Conservation (phyloP, 2,797 vertebrate genomes). For the Synanceia verrucosa region DNA sequence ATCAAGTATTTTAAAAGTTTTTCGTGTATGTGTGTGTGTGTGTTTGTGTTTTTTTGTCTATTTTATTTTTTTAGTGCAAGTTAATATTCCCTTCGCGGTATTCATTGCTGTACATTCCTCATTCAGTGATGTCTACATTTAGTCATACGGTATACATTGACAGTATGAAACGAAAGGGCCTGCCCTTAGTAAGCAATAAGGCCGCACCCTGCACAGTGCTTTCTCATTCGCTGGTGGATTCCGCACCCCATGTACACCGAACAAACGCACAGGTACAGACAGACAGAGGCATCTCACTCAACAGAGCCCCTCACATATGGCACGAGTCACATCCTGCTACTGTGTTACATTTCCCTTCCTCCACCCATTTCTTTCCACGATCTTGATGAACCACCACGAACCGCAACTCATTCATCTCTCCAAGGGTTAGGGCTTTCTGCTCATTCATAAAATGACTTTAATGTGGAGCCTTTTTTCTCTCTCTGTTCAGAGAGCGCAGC, state of each 20-base stretch:
- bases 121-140: conserved; percentile 99
- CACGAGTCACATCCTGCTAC: conserved; percentile 81
- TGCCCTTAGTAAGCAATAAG: conserved; percentile 95
- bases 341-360: conserved; percentile 70
- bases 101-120: conserved; percentile 99
- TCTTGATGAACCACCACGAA: conserved; percentile 26
- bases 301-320: conserved; percentile 79
- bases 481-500: conserved; percentile 80
- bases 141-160: conserved; percentile 83
- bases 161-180: conserved; percentile 91
- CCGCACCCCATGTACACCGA: conserved; percentile 83
- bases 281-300: conserved; percentile 66
- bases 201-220: conserved; percentile 98
- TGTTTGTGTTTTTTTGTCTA: conserved; percentile 51
- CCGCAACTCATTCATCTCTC: conserved; percentile 35
- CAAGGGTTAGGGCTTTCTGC: conserved; percentile 63
- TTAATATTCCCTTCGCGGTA: conserved; percentile 99
- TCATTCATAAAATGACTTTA: conserved; percentile 55
- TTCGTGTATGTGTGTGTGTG: conserved; percentile 62
- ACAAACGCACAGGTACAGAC: conserved; percentile 65
- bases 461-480: conserved; percentile 67
- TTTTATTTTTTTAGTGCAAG: conserved; percentile 96
- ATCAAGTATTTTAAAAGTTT: conserved; percentile 99
- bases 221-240: conserved; percentile 98
- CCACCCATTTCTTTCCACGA: conserved; percentile 24